Conservation (phyloP, 2,797 vertebrate species). For the Hippocampus kuda region DNA sequence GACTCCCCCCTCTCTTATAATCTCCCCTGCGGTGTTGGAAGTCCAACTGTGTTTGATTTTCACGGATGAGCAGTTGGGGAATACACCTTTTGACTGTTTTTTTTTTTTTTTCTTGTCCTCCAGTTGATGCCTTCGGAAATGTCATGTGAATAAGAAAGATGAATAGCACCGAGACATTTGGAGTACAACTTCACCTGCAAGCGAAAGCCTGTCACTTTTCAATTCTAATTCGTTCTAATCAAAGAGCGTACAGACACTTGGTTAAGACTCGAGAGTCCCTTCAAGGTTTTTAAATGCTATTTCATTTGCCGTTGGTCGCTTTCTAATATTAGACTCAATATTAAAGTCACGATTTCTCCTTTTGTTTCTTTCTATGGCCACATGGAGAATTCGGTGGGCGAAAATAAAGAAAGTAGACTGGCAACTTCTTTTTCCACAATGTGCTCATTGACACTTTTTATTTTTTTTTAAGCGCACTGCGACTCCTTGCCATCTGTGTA, state of each 20-base stretch:
- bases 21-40: constrained; percentile 34
- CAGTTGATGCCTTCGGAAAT: constrained; percentile 22
- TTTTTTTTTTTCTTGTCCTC: constrained; percentile 5
- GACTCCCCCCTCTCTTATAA: constrained; percentile 28
- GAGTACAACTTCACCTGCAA: constrained; percentile 15
- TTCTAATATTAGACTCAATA: too few relatives aligned
- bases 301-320: too few relatives aligned
- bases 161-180: constrained; percentile 12
- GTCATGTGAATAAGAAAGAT: constrained; percentile 34
- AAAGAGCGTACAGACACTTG: too few relatives aligned
- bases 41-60: constrained; percentile 34
- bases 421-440: not conserved
- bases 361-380: not conserved
- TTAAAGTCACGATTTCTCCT: too few relatives aligned
- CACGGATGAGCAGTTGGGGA: constrained; percentile 42
- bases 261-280: too few relatives aligned
- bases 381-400: not conserved
- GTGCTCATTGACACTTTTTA: not conserved
- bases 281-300: too few relatives aligned
- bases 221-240: not conserved
- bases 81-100: constrained; percentile 18
- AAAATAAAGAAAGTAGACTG: not conserved
- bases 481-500: not conserved
- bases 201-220: constrained; percentile 6
- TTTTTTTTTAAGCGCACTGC: not conserved